Base-by-base conservation (phyloP, 2,113 vertebrate genomes). In the Mystacornis crossleyi region DNA sequence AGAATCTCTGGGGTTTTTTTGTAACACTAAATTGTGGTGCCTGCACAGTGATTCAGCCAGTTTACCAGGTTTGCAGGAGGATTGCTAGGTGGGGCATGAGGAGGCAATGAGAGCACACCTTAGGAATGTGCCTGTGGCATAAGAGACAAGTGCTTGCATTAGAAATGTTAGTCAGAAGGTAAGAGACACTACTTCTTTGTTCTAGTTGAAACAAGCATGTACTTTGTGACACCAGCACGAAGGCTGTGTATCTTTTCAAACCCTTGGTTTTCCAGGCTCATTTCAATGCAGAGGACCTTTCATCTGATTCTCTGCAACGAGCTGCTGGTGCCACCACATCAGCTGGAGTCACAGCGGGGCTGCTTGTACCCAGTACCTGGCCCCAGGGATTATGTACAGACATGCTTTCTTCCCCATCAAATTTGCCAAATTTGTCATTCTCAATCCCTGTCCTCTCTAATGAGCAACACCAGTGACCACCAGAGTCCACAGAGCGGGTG, bases 101-200 rank as follows among this genome's bases (percentile, higher is more conserved):
- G n/a, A 57, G 28, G 53, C 75, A 62, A 15, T 60, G 47, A 54
- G 77, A 90, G 57, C 40, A 54, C 21, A 48, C 62, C 31, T 67
- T 78, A 75, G 73, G 83, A 95, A 94, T 89, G 51, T 92, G 60
- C 51, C 69, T 84, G 36, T 84, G 77, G 86, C 77, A 42, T 38
- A 51, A 66, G 53, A 86, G 60, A 36, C 11, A n/a, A 91, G 14
- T 48, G 33, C 43, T 74, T 72, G 5, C 43, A 12, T 45, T 67
- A 87, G 73, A 85, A 89, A 36, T 31, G 28, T 82, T 67, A 84
- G 89, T 89, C 61, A 86, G 77, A 95, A 93, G 40, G 55, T 53
- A 84, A 65, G 48, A 75, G 57, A 67, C 47, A 29, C 72, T 64
- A 38, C 31, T 84, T 67, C 34, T 94, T 1, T 84, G n/a, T 77